Percentiles rank a stretch among this genome's conserved stretches.
Evolutionary conservation across 2,797 vertebrate species (phyloP).

Genomic region (Phalanger gymnotis): DNA sequence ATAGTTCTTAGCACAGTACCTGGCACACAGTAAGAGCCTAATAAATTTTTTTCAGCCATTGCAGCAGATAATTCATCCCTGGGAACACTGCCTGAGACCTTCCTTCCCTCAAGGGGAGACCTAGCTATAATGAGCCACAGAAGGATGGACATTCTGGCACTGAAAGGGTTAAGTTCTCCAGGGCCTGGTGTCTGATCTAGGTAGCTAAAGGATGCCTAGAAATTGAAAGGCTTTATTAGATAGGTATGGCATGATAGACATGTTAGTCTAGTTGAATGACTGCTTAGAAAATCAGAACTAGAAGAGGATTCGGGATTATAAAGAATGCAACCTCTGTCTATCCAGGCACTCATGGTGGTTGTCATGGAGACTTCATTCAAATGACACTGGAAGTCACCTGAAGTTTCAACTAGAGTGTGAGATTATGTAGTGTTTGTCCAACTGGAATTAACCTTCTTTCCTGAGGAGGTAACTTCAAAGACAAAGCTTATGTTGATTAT

Average conservation of each 20-base stretch:
- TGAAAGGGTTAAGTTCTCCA: not conserved
- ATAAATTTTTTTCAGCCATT: not conserved
- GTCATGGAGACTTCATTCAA: not conserved
- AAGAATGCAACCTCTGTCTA: not conserved
- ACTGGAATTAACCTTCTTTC: not conserved
- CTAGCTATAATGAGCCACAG: not conserved
- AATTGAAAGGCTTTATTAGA: not conserved
- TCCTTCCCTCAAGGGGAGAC: not conserved
- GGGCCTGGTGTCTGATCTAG: not conserved
- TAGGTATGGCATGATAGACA: not conserved
- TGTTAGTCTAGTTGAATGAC: not conserved
- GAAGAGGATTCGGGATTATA: not conserved
- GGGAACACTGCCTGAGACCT: not conserved
- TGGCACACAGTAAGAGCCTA: not conserved
- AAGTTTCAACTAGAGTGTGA: not conserved
- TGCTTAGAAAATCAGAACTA: not conserved
- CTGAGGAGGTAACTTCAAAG: not conserved
- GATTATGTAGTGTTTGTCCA: not conserved
- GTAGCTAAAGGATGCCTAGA: not conserved
- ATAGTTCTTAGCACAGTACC: not conserved
- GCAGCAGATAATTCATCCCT: not conserved
- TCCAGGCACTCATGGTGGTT: not conserved
- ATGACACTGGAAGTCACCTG: not conserved
- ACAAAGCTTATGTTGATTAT: not conserved
- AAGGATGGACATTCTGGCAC: not conserved